Evolutionary conservation across 1,140 invertebrate genomes (phyloP).

Genomic region (Macrobrachium rosenbergii): DNA sequence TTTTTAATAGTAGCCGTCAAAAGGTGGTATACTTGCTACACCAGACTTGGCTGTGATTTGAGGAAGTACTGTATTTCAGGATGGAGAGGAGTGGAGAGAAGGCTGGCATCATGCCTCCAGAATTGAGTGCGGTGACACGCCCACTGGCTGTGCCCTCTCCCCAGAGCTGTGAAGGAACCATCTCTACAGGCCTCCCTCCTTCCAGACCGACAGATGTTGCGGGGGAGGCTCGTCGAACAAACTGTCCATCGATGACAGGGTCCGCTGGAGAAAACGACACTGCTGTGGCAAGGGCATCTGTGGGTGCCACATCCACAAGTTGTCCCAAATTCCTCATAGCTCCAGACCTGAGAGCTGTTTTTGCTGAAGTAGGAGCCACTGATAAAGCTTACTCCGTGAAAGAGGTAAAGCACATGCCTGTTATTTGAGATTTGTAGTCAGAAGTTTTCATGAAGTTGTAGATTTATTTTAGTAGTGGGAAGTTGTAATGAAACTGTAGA

Average conservation of each 20-base stretch:
- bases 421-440: neutral
- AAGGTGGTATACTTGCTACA: too few species aligned
- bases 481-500: too few species aligned
- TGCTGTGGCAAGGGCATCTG: neutral
- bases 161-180: conserved; percentile 28
- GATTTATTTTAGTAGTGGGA: neutral
- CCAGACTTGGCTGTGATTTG: neutral
- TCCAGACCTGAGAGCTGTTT: conserved; percentile 38
- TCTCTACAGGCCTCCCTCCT: conserved; percentile 23
- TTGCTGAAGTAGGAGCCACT: conserved; percentile 46
- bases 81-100: conserved; percentile 43
- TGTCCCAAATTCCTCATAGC: conserved; percentile 13
- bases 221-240: conserved; percentile 15
- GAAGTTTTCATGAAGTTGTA: neutral
- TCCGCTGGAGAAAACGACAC: neutral
- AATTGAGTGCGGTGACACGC: conserved; percentile 33
- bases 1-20: too few species aligned
- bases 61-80: conserved; percentile 46
- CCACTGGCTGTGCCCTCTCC: conserved; percentile 27
- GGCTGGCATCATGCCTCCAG: conserved; percentile 40
- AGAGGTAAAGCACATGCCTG: conserved; percentile 29
- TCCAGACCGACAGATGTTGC: conserved; percentile 10
- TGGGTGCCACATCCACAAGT: neutral
- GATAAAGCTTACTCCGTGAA: conserved; percentile 44
- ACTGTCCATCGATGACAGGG: conserved; percentile 9